A percentile compares a stretch with the other conserved stretches of the same genome.
These are phyloP conservation scores for Remorina albescens DNA, from an alignment of 2,797 vertebrate species.

Conservation along the genomic window DNA sequence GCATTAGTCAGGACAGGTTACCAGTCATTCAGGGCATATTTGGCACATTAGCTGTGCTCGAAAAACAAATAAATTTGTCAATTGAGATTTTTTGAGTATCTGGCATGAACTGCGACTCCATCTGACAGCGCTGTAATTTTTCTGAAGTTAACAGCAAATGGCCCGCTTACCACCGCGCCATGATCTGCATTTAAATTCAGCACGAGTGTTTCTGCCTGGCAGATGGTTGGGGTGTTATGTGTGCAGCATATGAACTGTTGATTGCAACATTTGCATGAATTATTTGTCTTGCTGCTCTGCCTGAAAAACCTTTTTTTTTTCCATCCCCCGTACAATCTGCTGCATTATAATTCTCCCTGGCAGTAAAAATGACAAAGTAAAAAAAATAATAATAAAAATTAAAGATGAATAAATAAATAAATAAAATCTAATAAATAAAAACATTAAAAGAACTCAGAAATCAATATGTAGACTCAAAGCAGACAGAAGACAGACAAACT, in stretches of 20 bases:
- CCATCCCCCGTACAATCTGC: conserved; percentile 64
- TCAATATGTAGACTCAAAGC: not conserved
- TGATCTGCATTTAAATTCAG: conserved; percentile 54
- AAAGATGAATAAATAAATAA: no score
- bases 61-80: conserved; percentile 37
- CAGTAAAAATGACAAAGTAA: conserved; percentile 35
- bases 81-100: conserved; percentile 12
- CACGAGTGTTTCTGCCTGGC: conserved; percentile 9
- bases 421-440: no score
- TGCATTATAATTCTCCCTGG: conserved; percentile 49
- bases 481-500: not conserved
- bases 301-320: conserved; percentile 38
- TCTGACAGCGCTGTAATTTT: conserved; percentile 29
- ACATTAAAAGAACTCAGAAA: conserved; percentile 18
- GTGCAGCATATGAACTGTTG: conserved; percentile 73
- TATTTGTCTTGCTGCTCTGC: conserved; percentile 68
- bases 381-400: conserved; percentile 19
- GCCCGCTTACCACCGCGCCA: conserved; percentile 13
- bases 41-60: conserved; percentile 6
- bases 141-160: conserved; percentile 39
- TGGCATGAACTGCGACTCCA: conserved; percentile 17
- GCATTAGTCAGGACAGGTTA: conserved; percentile 18
- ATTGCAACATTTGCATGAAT: conserved; percentile 80
- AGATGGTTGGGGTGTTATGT: conserved; percentile 70
- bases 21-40: conserved; percentile 37